Evolutionary conservation across 2,113 vertebrate species (phyloP), one percentile per base, ranked within the genome.

Genomic region (Tachycineta bicolor): DNA sequence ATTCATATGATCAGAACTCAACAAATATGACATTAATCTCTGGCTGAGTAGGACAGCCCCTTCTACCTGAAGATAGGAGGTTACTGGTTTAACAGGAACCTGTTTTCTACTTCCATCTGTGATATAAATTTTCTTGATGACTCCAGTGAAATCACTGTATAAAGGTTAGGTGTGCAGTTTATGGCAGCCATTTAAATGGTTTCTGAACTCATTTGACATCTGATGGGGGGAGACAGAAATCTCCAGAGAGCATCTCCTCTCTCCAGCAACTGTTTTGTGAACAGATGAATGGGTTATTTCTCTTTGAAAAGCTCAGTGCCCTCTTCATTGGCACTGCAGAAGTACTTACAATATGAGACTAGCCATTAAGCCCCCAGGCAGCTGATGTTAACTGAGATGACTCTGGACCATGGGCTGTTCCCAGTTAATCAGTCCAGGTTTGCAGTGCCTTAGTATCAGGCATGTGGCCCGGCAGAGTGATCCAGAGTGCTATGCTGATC

Each of bases 221-320:
- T 64, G 23, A 64, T 56, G 63, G 63, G 41, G 53, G 76, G 29
- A 76, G 29, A 52, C 5, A 44, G 31, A 76, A 93, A 56, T 37
- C 58, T 93, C 49, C 63, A 60, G 44, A 83, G 80, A 19, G 12
- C 67, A 80, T 26, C 23, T 86, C 17, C 18, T 76, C 39, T 53
- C 58, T 59, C 26, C 67, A 86, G 62, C 56, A 90, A n/a, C 43
- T 89, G 67, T 59, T 89, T 26, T 89, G 67, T 33, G 49, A 91
- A 64, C 18, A 39, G 58, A 52, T 69, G 15, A 86, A 86, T 14
- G 12, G 20, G 19, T 26, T 69, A 52, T 16, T 55, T 83, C 43
- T 52, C 87, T 80, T 80, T 50, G 76, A 83, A 86, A 86, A 69
- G 39, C 49, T 86, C 62, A 43, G 65, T 67, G 83, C 15, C 62